These are phyloP conservation scores for Borostomias antarcticus DNA, from an alignment of 2,797 vertebrate genomes.

Conservation along the genomic window DNA sequence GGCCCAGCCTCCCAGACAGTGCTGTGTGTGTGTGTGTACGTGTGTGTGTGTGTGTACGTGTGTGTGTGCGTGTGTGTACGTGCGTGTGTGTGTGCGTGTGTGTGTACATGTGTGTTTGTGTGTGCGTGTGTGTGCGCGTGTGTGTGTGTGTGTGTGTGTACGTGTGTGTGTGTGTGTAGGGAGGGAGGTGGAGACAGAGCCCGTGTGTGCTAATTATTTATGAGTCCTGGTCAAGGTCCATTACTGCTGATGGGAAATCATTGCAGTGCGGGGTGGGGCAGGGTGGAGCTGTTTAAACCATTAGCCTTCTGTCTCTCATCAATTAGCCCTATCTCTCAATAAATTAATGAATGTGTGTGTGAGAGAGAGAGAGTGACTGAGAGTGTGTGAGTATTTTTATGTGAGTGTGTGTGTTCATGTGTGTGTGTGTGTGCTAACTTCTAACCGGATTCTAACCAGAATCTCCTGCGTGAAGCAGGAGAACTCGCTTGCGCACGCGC, in stretches of 20 bases:
- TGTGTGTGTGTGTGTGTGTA: too few relatives aligned
- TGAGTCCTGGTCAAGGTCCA: conserved; percentile 74
- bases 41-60: too few relatives aligned
- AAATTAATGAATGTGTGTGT: conserved; percentile 3
- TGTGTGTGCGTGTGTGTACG: too few relatives aligned
- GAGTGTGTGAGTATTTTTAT: not conserved
- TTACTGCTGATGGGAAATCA: conserved; percentile 77
- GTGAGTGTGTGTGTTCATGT: not conserved
- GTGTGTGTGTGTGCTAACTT: too few relatives aligned
- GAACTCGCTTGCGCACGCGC: too few relatives aligned
- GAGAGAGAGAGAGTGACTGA: not conserved
- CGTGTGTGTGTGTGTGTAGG: conserved; percentile 44
- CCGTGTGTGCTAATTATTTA: conserved; percentile 78
- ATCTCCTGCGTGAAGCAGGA: too few relatives aligned
- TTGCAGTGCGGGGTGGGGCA: conserved; percentile 36
- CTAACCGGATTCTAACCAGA: too few relatives aligned
- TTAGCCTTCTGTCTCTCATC: conserved; percentile 51
- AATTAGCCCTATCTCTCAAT: conserved; percentile 40
- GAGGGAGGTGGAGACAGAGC: conserved; percentile 69
- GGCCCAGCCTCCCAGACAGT: not conserved
- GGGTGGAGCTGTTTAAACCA: conserved; percentile 46
- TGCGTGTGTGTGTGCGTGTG: too few relatives aligned
- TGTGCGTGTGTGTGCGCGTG: too few relatives aligned
- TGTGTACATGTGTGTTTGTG: too few relatives aligned
- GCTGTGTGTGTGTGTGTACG: not conserved